A percentile compares a stretch with the other conserved stretches of the same genome.
These are phyloP conservation scores for Cotesia chilonis DNA, from an alignment of 1,140 invertebrate species.

Conservation along the genomic window DNA sequence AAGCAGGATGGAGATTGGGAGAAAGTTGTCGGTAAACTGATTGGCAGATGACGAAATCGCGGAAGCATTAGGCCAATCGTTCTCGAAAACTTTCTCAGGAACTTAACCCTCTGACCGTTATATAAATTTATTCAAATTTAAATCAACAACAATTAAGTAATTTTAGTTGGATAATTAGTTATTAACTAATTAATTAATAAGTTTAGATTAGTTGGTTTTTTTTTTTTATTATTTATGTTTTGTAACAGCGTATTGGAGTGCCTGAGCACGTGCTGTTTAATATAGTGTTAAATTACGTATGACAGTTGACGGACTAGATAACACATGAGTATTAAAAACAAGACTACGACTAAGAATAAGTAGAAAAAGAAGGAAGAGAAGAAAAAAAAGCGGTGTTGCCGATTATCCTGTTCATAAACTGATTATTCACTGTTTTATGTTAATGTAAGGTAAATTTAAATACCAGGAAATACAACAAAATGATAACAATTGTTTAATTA, in stretches of 20 bases:
- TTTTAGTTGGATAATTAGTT: no score
- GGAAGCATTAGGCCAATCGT: constrained; percentile 50
- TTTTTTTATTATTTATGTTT: background rate
- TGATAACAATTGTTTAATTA: constrained; percentile 6
- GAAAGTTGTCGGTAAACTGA: constrained; percentile 54
- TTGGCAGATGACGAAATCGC: constrained; percentile 54
- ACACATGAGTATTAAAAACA: constrained; percentile 8
- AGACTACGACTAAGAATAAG: background rate
- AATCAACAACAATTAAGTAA: no score
- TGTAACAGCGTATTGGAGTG: background rate
- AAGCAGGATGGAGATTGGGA: constrained; percentile 46
- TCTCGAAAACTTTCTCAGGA: constrained; percentile 53
- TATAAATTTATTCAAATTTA: constrained; percentile 39
- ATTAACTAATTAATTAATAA: no score
- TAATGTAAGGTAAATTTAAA: background rate
- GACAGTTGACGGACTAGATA: constrained; percentile 31
- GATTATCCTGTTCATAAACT: constrained; percentile 13
- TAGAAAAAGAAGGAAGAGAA: background rate
- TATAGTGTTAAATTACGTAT: constrained; percentile 22
- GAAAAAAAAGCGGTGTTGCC: constrained; percentile 25
- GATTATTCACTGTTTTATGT: background rate
- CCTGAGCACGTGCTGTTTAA: background rate
- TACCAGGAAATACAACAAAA: constrained; percentile 10
- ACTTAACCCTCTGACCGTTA: constrained; percentile 53
- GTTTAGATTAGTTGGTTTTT: no score